Percentiles rank a stretch among this genome's conserved stretches.
phyloP scores from a whole-genome alignment of 2,888 invertebrate genomes.

The Xestoiulus laeticollis region DNA sequence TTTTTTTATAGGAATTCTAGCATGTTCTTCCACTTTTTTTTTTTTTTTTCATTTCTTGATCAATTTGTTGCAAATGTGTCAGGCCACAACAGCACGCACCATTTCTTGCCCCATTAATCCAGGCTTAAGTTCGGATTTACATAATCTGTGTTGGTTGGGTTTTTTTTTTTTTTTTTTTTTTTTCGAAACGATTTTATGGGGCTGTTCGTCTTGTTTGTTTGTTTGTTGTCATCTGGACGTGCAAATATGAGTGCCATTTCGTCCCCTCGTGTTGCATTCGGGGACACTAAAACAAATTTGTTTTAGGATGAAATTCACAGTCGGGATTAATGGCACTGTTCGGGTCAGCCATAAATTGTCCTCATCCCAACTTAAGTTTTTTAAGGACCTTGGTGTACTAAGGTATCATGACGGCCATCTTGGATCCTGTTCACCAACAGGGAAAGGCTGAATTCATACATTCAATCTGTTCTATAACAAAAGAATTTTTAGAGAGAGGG shows the following conservation, averaged over 20 bases:
- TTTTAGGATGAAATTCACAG: neutral
- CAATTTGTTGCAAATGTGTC: neutral
- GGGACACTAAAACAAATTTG: neutral
- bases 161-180: neutral
- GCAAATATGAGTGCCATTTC: slow-evolving; percentile 11
- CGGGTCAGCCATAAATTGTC: slow-evolving; percentile 7
- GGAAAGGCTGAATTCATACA: neutral
- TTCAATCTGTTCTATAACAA: neutral
- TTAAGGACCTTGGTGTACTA: neutral
- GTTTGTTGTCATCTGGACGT: slow-evolving; percentile 34
- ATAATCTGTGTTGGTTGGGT: neutral
- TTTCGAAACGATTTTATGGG: neutral
- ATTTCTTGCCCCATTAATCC: neutral
- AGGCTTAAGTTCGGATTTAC: neutral
- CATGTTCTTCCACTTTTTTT: neutral
- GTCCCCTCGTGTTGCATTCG: neutral
- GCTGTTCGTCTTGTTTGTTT: slow-evolving; percentile 30
- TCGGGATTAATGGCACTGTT: neutral
- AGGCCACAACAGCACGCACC: neutral
- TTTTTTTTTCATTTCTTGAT: neutral
- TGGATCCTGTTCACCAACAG: neutral
- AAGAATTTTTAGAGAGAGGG: neutral
- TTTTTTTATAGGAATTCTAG: neutral
- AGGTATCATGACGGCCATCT: neutral
- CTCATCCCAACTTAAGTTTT: neutral